Conservation (phyloP, 2,888 invertebrate species). For the Clistopyga incitator region DNA sequence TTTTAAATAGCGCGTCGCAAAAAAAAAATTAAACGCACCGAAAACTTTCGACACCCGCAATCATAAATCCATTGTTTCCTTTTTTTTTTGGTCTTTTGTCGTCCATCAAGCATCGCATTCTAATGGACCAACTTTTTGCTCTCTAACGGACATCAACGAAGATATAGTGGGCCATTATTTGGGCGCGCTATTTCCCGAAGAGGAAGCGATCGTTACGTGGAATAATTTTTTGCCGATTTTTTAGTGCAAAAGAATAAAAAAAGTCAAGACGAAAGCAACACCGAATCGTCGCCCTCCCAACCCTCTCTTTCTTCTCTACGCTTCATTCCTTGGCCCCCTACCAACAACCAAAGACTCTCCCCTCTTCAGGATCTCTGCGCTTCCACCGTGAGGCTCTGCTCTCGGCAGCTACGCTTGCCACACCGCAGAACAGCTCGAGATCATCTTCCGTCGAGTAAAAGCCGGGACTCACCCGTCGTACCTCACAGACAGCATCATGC, state of each 20-base stretch:
- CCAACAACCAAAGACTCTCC: conserved; percentile 23
- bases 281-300: conserved; percentile 7
- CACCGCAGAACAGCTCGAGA: conserved; percentile 62
- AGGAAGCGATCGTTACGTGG: conserved; percentile 24
- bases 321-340: conserved; percentile 35
- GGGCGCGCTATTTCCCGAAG: conserved; percentile 34
- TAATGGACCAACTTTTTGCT: neutral
- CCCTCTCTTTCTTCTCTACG: conserved; percentile 39
- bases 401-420: conserved; percentile 36
- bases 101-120: neutral
- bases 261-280: neutral
- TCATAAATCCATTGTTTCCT: neutral
- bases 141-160: too few relatives aligned
- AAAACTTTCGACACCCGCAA: neutral
- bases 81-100: neutral
- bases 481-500: conserved; percentile 83
- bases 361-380: conserved; percentile 22
- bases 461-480: conserved; percentile 75
- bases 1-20: neutral
- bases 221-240: conserved; percentile 34
- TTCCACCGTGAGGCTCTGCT: conserved; percentile 36
- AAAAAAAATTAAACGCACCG: too few relatives aligned
- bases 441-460: conserved; percentile 79
- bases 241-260: conserved; percentile 12
- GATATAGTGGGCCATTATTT: conserved; percentile 40